phyloP scores from a whole-genome alignment of 2,113 vertebrate species.

The Meleagris gallopavo region DNA sequence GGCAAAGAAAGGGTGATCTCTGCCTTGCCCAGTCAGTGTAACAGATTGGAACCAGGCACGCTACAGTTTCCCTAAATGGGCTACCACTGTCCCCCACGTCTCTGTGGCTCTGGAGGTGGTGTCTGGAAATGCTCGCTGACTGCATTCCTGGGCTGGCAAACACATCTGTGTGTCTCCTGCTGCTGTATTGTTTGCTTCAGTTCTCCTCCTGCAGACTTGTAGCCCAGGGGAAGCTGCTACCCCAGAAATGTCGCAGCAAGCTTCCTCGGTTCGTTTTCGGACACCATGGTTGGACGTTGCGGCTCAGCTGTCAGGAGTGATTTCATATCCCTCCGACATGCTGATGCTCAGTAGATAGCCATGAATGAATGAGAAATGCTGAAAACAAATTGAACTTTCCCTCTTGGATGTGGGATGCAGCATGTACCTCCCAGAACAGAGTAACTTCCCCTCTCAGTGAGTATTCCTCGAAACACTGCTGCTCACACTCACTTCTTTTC shows the following conservation, averaged over 20 bases:
- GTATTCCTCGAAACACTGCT: background rate
- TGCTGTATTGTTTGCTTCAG: conserved; percentile 71
- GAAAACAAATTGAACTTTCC: background rate
- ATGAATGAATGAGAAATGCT: conserved; percentile 7
- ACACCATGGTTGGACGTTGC: conserved; percentile 18
- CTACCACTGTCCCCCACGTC: conserved; percentile 17
- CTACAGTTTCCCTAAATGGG: conserved; percentile 38
- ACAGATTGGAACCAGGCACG: conserved; percentile 49
- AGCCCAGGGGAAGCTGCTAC: conserved; percentile 66
- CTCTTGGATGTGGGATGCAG: background rate
- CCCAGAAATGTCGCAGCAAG: conserved; percentile 71
- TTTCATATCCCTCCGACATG: conserved; percentile 32
- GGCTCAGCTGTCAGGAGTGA: conserved; percentile 60
- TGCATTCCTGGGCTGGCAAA: conserved; percentile 38
- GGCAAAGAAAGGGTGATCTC: conserved; percentile 5
- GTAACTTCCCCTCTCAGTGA: background rate
- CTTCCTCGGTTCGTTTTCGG: conserved; percentile 37
- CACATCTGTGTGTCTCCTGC: conserved; percentile 50
- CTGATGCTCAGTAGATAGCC: conserved; percentile 7
- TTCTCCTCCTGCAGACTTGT: conserved; percentile 58
- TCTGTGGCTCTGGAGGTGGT: conserved; percentile 32
- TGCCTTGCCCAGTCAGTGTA: background rate
- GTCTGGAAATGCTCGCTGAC: conserved; percentile 29
- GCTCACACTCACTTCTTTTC: background rate
- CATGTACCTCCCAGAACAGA: background rate